Evolutionary conservation across 2,888 invertebrate species (phyloP), one percentile per base, ranked within the genome.

Genomic region (Cataglyphis cursor): DNA sequence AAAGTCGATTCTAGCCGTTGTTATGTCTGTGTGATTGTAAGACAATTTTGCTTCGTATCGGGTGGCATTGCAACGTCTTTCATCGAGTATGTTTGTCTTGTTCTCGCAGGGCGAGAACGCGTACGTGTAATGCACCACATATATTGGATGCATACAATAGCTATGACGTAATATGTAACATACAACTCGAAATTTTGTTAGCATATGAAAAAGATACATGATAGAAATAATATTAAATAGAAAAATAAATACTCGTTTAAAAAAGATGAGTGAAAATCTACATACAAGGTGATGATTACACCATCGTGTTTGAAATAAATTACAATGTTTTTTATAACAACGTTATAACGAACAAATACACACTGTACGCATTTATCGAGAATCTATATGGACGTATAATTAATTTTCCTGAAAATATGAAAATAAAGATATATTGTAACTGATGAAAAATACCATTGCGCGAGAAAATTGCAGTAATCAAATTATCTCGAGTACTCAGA

Each of bases 1-100:
- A 61, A 59, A 44, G 87, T 90, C 90, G 86, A 91, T 74, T 81
- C 88, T 85, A 87, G 82, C 90, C 88, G 86, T 88, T 90, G 89
- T 88, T 87, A 59, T 8, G 59, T 81, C 72, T 24, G 18, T 76
- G 65, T 44, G 44, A 70, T 44, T 65, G 57, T 44, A 54, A 76
- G 41, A 54, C 48, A 24, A 62, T 48, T 38, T 62, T 21, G 51
- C 76, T 75, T 75, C 62, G 51, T 38, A 59, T 72, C 59, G 70
- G 15, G 24, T 61, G 35, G 35, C 72, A 18, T 44, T 61, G 57
- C 35, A 24, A 73, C 9, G 24, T 80, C 61, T 72, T 59, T 48
- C 31, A 59, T 72, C 78, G 41, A 15, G 68, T 21, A n/a, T 31
- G 9, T 54, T 57, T n/a, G 15, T 57, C 41, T 57, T 28, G 28